Evolutionary conservation across 2,113 vertebrate species (phyloP), one percentile per base, ranked within the genome.

Genomic region (Chunga burmeisteri): DNA sequence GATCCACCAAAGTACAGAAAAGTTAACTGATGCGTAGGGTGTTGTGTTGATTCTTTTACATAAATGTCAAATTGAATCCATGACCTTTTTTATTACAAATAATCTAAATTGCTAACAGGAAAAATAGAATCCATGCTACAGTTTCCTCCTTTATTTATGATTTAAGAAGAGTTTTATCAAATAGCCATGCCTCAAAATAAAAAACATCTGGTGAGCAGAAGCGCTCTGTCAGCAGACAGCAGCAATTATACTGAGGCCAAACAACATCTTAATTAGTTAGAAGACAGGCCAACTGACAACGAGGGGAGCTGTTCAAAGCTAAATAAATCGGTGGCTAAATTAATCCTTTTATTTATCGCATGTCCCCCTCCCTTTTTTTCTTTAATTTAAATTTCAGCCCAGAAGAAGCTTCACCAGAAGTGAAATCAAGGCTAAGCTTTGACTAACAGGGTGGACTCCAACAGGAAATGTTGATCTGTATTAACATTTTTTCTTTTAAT

Each of bases 121-220:
- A 70, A 70, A 90, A 91, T 53, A 86, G 90, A 93, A 61, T 58
- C 59, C 58, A 59, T 95, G 85, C 58, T 94, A 93, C 44, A 84
- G 75, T 95, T 89, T 94, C 88, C 77, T 89, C 55, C 82, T 89
- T 93, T 96, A 92, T 93, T 96, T 95, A 95, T 94, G 79, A 90
- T 87, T 97, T 96, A 96, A 96, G 91, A 96, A 95, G 88, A 95
- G 92, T 81, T 95, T 93, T 93, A 91, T 90, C 88, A 93, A 80
- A 81, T 73, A 94, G 81, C 89, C 80, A 25, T 90, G 96, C 90
- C 82, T 83, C 61, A 79, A 92, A 95, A 97, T 94, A 90, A 92
- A 81, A 95, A 97, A 95, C 96, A 97, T 96, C 96, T 98, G 97
- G 71, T 86, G 90, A 85, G 90, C 96, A 96, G 94, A 96, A 97